phyloP scores from a whole-genome alignment of 2,797 vertebrate genomes.

The Coluber constrictor region DNA sequence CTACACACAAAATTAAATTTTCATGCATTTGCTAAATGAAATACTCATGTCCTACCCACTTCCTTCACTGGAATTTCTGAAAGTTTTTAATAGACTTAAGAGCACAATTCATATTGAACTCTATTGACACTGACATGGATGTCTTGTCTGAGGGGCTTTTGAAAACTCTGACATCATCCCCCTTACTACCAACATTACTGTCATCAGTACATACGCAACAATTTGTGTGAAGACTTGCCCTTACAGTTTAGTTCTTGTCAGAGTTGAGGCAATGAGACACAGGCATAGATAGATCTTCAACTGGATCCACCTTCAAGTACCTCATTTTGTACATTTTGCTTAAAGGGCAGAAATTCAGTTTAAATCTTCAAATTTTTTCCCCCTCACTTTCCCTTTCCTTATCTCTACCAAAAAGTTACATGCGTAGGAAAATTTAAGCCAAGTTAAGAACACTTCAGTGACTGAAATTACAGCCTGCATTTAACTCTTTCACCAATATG shows the following conservation, averaged over 20 bases:
- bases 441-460: neutral
- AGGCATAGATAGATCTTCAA: neutral
- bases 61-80: neutral
- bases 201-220: neutral
- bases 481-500: neutral
- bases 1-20: neutral
- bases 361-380: neutral
- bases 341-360: neutral
- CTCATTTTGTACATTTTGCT: neutral
- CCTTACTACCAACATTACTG: neutral
- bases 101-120: neutral
- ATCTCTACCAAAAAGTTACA: neutral
- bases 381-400: neutral
- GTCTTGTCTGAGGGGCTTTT: neutral
- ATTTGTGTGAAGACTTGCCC: neutral
- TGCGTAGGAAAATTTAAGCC: neutral
- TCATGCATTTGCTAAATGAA: neutral
- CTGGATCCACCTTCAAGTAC: neutral
- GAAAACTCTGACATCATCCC: neutral
- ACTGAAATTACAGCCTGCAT: neutral
- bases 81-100: neutral
- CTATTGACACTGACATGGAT: neutral
- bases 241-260: neutral
- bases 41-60: neutral
- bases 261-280: neutral